Conservation (phyloP, 1,140 invertebrate genomes). For the Teleopsis dalmanni region DNA sequence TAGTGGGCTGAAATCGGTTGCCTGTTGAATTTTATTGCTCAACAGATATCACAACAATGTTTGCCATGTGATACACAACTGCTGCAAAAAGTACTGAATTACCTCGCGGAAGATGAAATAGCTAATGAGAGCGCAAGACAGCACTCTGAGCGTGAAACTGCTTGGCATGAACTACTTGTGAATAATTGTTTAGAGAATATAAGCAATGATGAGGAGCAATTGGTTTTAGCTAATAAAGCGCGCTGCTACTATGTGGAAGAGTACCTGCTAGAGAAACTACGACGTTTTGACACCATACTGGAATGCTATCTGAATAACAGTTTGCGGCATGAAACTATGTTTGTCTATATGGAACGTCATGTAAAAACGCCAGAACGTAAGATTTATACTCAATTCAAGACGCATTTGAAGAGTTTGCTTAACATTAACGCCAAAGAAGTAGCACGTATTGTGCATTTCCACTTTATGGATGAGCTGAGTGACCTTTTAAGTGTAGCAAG, state of each 20-base stretch:
- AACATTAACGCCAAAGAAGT: slow-evolving; percentile 46
- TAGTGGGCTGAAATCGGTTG: slow-evolving; percentile 49
- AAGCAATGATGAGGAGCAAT: slow-evolving; percentile 39
- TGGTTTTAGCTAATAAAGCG: slow-evolving; percentile 41
- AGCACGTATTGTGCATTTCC: slow-evolving; percentile 49
- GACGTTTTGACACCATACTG: slow-evolving; percentile 45
- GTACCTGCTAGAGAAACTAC: slow-evolving; percentile 44
- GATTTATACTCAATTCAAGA: slow-evolving; percentile 46
- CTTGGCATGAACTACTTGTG: slow-evolving; percentile 67
- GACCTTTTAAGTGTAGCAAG: slow-evolving; percentile 42
- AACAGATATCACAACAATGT: slow-evolving; percentile 46
- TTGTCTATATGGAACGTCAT: slow-evolving; percentile 66
- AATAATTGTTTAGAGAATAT: slow-evolving; percentile 59
- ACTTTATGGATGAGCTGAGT: slow-evolving; percentile 40
- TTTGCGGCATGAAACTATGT: slow-evolving; percentile 60
- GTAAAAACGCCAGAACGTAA: slow-evolving; percentile 48
- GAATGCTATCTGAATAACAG: slow-evolving; percentile 48
- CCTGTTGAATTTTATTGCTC: slow-evolving; percentile 47
- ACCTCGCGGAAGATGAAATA: slow-evolving; percentile 43
- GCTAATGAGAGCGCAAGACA: slow-evolving; percentile 42
- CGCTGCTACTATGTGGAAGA: slow-evolving; percentile 47
- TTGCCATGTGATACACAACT: slow-evolving; percentile 43
- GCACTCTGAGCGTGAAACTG: slow-evolving; percentile 69
- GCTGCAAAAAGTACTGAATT: slow-evolving; percentile 43
- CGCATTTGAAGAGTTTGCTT: slow-evolving; percentile 40